phyloP scores from a whole-genome alignment of 2,113 vertebrate species.

The Embiotoca jacksoni region DNA sequence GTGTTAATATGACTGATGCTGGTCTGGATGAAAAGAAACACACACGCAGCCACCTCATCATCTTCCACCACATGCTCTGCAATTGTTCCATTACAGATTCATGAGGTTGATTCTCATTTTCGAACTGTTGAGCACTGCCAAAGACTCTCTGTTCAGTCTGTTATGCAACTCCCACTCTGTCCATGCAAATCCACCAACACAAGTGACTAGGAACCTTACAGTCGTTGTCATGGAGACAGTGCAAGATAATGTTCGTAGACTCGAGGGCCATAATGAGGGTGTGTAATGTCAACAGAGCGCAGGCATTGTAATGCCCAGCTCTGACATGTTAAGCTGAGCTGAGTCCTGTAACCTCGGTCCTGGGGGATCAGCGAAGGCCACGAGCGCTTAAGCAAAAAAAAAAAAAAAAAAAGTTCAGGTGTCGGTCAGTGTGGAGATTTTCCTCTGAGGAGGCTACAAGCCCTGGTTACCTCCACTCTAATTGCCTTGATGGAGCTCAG shows the following conservation, averaged over 20 bases:
- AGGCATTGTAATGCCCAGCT: constrained; percentile 49
- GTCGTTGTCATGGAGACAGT: constrained; percentile 72
- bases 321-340: constrained; percentile 45
- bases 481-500: constrained; percentile 68
- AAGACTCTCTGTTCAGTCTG: constrained; percentile 51
- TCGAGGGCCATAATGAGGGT: constrained; percentile 62
- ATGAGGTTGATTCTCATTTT: constrained; percentile 56
- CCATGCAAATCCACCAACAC: constrained; percentile 81
- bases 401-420: constrained; percentile 59
- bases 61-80: constrained; percentile 35
- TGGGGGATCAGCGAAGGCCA: constrained; percentile 1
- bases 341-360: constrained; percentile 35
- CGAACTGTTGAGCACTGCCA: constrained; percentile 46
- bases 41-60: constrained; percentile 11
- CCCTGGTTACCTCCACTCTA: constrained; percentile 52
- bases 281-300: constrained; percentile 69
- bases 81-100: constrained; percentile 64
- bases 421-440: constrained; percentile 66
- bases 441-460: constrained; percentile 40
- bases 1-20: constrained; percentile 51
- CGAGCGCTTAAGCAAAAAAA: neutral
- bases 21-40: constrained; percentile 51
- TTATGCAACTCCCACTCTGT: constrained; percentile 79
- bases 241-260: constrained; percentile 72
- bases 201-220: constrained; percentile 72